A percentile compares a stretch with the other conserved stretches of the same genome.
These are phyloP conservation scores for Mustela lutreola DNA, from an alignment of 2,113 vertebrate genomes.

Conservation along the genomic window DNA sequence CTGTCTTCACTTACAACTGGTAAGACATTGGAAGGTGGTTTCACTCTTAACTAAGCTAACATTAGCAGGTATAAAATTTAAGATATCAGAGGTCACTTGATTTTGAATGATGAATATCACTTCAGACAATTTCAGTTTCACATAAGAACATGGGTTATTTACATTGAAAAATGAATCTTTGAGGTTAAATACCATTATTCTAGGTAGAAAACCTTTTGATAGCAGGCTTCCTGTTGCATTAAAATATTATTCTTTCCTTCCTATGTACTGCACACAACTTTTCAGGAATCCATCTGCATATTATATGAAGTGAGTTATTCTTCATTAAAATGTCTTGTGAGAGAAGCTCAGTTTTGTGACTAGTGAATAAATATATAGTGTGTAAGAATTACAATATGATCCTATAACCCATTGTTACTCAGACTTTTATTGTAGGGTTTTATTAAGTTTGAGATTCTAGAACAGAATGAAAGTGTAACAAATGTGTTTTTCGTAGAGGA, in stretches of 20 bases:
- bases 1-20: not conserved
- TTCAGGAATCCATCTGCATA: not conserved
- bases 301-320: conserved; percentile 5
- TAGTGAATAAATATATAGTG: not conserved
- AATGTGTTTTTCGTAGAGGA: conserved; percentile 54
- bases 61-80: conserved; percentile 3
- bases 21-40: not conserved
- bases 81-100: not conserved
- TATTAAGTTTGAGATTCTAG: conserved; percentile 54
- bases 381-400: not conserved
- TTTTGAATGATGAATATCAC: conserved; percentile 10
- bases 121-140: conserved; percentile 56
- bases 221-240: not conserved
- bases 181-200: conserved; percentile 36
- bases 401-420: conserved; percentile 20
- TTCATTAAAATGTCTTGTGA: not conserved
- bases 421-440: not conserved
- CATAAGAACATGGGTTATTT: not conserved
- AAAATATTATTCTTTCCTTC: conserved; percentile 40
- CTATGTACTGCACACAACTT: not conserved
- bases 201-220: not conserved
- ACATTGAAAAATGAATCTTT: conserved; percentile 41
- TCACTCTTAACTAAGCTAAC: conserved; percentile 21
- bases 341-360: not conserved
- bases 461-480: not conserved